Base-by-base conservation (phyloP, 2,888 invertebrate genomes). In the Baronia brevicornis region DNA sequence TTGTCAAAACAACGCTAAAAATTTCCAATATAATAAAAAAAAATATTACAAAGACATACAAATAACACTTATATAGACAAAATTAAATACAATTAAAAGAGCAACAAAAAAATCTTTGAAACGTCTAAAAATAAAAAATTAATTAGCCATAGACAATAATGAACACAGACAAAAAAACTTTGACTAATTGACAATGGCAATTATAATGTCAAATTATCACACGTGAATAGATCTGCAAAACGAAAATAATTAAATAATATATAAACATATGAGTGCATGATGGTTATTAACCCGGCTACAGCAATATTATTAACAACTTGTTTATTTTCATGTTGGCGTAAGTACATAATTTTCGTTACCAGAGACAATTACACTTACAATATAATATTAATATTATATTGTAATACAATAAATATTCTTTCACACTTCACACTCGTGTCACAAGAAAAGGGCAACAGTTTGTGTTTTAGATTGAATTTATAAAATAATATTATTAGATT, bases 241-340 rank as follows among this genome's bases (percentile, higher is more conserved):
- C 20, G 2, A 28, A 10, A 10, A 22, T 20, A 24, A 32, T 29
- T 28, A 28, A 20, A 10, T n/a, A 28, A 29, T 21, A 13, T 17
- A 22, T 6, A 18, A n/a, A 7, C 15, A 21, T 10, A 13, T 12
- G 6, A 7, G 4, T n/a, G n/a, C n/a, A 28, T 10, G 5, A 41
- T 57, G 51, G 41, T 46, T 6, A 31, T 77, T 21, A 71, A 70
- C 8, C 72, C 72, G 0, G 0, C 72, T 0, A 46, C 62, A 0
- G 54, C 67, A 1, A 53, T 72, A 34, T 10, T 77, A 12, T 20
- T 74, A 2, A 65, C 69, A 0, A 54, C 66, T 0, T 77, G 71
- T 36, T 26, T 71, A 10, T 31, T 60, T 7, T 51, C 60, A 1
- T 73, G 74, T 38, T 77, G 74, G 70, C 78, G 78, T 79, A 41